These are phyloP conservation scores for Holothuria leucospilota DNA, from an alignment of 53 echinoderm and acorn worm genomes.

Conservation along the genomic window DNA sequence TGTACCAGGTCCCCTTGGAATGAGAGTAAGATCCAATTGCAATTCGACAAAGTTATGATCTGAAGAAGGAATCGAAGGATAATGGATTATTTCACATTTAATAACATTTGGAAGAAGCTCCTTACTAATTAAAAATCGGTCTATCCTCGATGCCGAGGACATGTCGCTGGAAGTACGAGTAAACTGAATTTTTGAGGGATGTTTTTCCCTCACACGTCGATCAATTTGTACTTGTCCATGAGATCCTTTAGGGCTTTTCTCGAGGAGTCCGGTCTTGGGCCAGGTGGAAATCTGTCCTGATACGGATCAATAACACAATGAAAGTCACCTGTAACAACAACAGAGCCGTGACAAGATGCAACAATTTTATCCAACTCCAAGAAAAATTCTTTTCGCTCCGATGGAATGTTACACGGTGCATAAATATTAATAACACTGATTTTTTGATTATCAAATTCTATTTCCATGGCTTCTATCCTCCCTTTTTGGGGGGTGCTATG, in stretches of 20 bases:
- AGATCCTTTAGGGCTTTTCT: background rate
- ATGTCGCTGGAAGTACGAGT: background rate
- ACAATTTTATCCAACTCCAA: background rate
- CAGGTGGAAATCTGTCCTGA: background rate
- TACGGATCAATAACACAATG: background rate
- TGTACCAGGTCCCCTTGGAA: background rate
- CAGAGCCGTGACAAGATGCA: background rate
- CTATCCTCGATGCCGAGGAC: background rate
- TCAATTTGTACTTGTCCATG: background rate
- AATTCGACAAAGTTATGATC: background rate
- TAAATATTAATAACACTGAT: background rate
- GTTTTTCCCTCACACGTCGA: background rate
- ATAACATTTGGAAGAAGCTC: background rate
- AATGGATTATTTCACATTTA: background rate
- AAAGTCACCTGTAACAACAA: background rate
- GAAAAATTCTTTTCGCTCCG: background rate
- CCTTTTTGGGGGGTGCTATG: background rate
- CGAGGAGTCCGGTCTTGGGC: background rate
- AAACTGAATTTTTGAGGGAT: background rate
- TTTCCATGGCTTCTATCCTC: background rate
- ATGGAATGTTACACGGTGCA: background rate
- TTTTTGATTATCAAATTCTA: background rate
- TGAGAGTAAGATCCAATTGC: background rate
- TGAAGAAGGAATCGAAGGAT: background rate
- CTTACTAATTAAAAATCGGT: conserved; percentile 1